Percentiles rank a stretch among this genome's conserved stretches.
phyloP scores from a whole-genome alignment of 1,140 invertebrate genomes.

The Cepaea nemoralis region DNA sequence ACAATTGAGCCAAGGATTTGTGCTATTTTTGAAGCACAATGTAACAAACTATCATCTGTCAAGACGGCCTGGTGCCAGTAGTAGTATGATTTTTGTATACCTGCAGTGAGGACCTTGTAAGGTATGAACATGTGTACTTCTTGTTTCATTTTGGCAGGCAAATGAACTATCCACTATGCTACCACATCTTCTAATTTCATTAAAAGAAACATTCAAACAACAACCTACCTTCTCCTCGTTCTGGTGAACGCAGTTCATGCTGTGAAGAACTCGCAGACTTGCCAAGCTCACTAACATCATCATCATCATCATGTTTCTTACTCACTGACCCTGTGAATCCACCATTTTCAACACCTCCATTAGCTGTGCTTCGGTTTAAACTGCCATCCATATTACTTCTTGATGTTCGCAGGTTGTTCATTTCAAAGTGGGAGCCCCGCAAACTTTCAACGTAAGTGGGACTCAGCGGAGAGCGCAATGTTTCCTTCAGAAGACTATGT shows the following conservation, averaged over 20 bases:
- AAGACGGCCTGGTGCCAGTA: too few relatives aligned
- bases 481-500: constrained; percentile 18
- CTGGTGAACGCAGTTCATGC: not conserved
- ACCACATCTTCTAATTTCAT: too few relatives aligned
- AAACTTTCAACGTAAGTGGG: constrained; percentile 2
- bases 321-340: not conserved
- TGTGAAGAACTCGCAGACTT: not conserved
- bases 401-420: not conserved
- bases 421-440: constrained; percentile 4
- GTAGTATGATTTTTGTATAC: too few relatives aligned
- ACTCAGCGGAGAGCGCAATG: constrained; percentile 6
- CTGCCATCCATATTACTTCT: not conserved
- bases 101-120: too few relatives aligned
- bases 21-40: too few relatives aligned
- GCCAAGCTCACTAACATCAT: not conserved
- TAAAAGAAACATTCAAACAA: too few relatives aligned
- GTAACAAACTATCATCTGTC: too few relatives aligned
- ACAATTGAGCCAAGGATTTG: too few relatives aligned
- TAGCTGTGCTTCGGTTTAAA: not conserved
- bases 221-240: not conserved
- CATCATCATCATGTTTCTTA: not conserved
- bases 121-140: too few relatives aligned
- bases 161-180: too few relatives aligned
- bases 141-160: too few relatives aligned
- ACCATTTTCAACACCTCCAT: not conserved